Percentiles rank a stretch among this genome's conserved stretches.
These are phyloP conservation scores for Zaprionus ornatus DNA, from an alignment of 1,140 invertebrate species.

Conservation along the genomic window DNA sequence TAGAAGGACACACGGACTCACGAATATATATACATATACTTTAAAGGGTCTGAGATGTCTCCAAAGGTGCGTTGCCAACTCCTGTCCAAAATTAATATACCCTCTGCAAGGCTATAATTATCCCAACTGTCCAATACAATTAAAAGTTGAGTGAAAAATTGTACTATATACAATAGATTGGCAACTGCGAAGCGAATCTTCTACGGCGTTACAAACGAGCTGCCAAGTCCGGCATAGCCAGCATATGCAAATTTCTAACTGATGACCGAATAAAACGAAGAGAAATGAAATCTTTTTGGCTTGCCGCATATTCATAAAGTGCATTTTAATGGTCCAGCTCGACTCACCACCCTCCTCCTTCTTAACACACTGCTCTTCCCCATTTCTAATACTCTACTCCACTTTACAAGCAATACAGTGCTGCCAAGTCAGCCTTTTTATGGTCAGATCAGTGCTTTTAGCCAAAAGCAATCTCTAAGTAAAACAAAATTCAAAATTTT, in stretches of 20 bases:
- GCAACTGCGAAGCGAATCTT: background rate
- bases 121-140: background rate
- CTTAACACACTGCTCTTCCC: too few species aligned
- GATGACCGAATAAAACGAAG: constrained; percentile 1
- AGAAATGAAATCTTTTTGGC: constrained; percentile 43
- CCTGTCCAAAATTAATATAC: too few species aligned
- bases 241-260: constrained; percentile 16
- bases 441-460: background rate
- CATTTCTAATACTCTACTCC: too few species aligned
- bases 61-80: too few species aligned
- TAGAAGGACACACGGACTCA: too few species aligned
- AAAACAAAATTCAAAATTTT: too few species aligned
- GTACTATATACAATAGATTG: background rate
- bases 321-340: constrained; percentile 64
- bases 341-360: background rate
- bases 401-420: too few species aligned
- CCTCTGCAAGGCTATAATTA: too few species aligned
- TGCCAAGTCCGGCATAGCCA: background rate
- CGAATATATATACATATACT: too few species aligned
- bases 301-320: constrained; percentile 61
- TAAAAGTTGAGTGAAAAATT: background rate
- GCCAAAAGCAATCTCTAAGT: too few species aligned
- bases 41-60: too few species aligned
- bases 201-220: background rate
- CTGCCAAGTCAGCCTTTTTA: too few species aligned